phyloP scores from a whole-genome alignment of 2,797 vertebrate genomes.

The Pseudopleuronectes americanus region DNA sequence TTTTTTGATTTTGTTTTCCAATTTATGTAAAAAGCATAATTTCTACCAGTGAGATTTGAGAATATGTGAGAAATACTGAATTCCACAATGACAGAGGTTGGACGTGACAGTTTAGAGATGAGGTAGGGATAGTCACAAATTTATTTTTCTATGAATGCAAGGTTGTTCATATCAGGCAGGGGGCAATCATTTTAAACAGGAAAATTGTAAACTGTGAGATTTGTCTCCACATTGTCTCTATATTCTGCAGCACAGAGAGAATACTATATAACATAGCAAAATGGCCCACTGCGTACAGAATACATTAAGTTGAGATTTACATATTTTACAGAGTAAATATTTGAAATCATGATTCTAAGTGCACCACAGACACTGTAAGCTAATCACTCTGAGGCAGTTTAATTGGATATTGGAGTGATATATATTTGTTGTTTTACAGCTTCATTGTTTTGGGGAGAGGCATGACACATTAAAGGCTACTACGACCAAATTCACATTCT shows the following conservation, averaged over 20 bases:
- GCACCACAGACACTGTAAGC: constrained; percentile 73
- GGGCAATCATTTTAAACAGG: constrained; percentile 84
- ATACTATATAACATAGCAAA: constrained; percentile 70
- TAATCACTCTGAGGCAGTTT: constrained; percentile 51
- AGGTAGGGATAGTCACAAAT: constrained; percentile 83
- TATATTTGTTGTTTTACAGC: constrained; percentile 50
- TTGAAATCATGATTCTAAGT: constrained; percentile 69
- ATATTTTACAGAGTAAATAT: constrained; percentile 68
- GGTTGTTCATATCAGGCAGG: constrained; percentile 85
- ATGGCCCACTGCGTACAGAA: constrained; percentile 74
- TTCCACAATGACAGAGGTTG: constrained; percentile 73
- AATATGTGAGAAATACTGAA: constrained; percentile 70
- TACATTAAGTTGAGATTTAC: constrained; percentile 73
- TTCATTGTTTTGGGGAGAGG: constrained; percentile 43
- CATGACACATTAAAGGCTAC: constrained; percentile 48
- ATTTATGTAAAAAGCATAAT: constrained; percentile 81
- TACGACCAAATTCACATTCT: constrained; percentile 47
- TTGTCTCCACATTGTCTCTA: constrained; percentile 81
- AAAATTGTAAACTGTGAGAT: constrained; percentile 82
- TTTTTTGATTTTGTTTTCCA: constrained; percentile 77
- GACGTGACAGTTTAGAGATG: constrained; percentile 70
- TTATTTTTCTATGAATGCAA: constrained; percentile 89
- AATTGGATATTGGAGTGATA: constrained; percentile 46
- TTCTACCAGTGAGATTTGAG: constrained; percentile 81
- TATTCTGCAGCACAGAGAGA: constrained; percentile 84